A percentile compares a stretch with the other conserved stretches of the same genome.
phyloP scores from a whole-genome alignment of 1,140 invertebrate species.

The Nylanderia fulva region DNA sequence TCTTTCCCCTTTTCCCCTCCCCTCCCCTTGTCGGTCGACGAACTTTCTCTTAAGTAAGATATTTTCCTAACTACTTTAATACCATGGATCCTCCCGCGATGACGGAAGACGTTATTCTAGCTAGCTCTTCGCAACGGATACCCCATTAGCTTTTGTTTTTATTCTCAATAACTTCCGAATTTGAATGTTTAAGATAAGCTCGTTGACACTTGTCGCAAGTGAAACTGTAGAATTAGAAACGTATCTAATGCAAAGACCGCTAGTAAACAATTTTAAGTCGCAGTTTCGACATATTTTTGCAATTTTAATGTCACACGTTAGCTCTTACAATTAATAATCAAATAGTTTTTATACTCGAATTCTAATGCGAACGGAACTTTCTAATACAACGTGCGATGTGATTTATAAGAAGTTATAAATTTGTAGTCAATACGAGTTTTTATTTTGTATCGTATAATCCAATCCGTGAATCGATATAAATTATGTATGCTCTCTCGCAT shows the following conservation, averaged over 20 bases:
- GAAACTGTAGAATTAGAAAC: neutral
- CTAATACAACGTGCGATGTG: no score
- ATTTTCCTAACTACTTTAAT: constrained; percentile 77
- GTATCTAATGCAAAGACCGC: neutral
- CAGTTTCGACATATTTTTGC: neutral
- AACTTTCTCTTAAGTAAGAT: constrained; percentile 77
- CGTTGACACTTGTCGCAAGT: neutral
- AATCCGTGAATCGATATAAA: neutral
- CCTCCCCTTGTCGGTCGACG: constrained; percentile 64
- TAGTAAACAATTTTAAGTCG: neutral
- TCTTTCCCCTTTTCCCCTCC: neutral
- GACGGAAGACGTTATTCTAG: constrained; percentile 62
- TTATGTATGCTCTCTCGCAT: neutral
- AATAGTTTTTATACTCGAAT: no score
- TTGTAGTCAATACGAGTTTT: neutral
- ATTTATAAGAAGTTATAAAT: no score
- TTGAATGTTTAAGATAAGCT: neutral
- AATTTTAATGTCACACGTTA: neutral
- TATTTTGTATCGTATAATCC: no score
- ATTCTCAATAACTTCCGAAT: neutral
- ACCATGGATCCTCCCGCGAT: constrained; percentile 56
- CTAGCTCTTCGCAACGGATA: constrained; percentile 22
- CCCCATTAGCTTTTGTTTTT: constrained; percentile 13
- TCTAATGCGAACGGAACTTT: no score
- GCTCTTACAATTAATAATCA: no score